A percentile compares a stretch with the other conserved stretches of the same genome.
Conservation (phyloP, 1,140 invertebrate genomes). For the Chelonus insularis region DNA sequence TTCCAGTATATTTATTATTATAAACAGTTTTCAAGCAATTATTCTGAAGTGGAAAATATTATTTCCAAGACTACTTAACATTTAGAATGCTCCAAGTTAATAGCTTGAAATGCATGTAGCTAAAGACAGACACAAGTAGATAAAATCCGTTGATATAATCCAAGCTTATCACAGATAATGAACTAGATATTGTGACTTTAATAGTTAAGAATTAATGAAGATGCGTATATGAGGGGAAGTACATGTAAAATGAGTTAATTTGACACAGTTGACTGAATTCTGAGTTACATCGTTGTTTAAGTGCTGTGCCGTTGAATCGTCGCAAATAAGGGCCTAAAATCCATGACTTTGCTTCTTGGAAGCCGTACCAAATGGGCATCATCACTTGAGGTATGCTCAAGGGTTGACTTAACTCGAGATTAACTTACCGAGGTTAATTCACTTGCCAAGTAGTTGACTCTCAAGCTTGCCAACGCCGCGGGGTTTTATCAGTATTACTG, state of each 20-base stretch:
- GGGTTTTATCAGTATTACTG: constrained; percentile 56
- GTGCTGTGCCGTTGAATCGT: background rate
- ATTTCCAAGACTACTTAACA: too few species aligned
- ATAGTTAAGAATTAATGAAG: too few species aligned
- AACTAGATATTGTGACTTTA: too few species aligned
- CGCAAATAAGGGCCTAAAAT: background rate
- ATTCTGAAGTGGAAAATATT: too few species aligned
- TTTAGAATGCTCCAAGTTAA: too few species aligned
- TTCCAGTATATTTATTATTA: too few species aligned
- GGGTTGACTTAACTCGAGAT: constrained; percentile 56
- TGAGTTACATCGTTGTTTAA: background rate
- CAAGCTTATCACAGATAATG: too few species aligned
- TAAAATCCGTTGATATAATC: too few species aligned
- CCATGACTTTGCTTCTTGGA: constrained; percentile 16
- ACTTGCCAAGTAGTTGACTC: constrained; percentile 52
- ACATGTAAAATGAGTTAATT: background rate
- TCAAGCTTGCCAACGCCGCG: constrained; percentile 40
- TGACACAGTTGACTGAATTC: background rate
- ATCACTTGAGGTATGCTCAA: constrained; percentile 49
- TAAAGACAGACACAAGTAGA: too few species aligned
- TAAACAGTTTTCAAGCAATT: too few species aligned
- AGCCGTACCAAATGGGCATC: constrained; percentile 30
- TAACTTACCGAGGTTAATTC: constrained; percentile 54
- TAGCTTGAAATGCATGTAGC: too few species aligned
- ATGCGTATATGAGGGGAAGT: background rate